A percentile compares a stretch with the other conserved stretches of the same genome.
These are phyloP conservation scores for Brachionus sp. DNA, from an alignment of 1,140 invertebrate genomes.

Conservation along the genomic window DNA sequence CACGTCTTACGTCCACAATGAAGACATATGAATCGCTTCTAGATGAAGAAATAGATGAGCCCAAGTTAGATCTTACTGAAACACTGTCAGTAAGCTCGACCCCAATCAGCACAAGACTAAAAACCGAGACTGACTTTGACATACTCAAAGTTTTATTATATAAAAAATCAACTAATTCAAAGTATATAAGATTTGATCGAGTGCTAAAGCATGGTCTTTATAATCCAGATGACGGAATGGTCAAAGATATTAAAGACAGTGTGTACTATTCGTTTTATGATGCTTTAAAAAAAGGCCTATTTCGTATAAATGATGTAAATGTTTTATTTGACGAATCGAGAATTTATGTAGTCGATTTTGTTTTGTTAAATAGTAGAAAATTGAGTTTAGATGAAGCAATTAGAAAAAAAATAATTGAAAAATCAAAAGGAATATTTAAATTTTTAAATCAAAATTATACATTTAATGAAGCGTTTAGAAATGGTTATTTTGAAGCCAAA, in stretches of 20 bases:
- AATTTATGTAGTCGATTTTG: neutral
- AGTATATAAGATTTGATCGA: constrained; percentile 10
- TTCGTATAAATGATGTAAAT: neutral
- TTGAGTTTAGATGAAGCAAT: neutral
- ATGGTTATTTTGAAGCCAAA: neutral
- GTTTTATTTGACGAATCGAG: neutral
- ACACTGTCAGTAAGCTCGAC: neutral
- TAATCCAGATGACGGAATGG: neutral
- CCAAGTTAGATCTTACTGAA: neutral
- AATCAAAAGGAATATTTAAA: neutral
- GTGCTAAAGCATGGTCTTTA: neutral
- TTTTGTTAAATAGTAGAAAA: constrained; percentile 23
- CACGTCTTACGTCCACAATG: neutral
- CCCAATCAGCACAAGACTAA: neutral
- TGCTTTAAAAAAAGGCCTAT: neutral
- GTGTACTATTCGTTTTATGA: neutral
- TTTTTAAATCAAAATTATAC: neutral
- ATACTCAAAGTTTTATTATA: neutral
- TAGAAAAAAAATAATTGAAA: neutral
- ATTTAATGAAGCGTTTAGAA: neutral
- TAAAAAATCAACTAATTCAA: constrained; percentile 22
- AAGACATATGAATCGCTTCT: neutral
- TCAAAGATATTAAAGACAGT: neutral
- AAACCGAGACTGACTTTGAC: neutral
- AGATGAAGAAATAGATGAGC: neutral